These are phyloP conservation scores for Podocnemis expansa DNA, from an alignment of 2,113 vertebrate genomes.

Conservation along the genomic window DNA sequence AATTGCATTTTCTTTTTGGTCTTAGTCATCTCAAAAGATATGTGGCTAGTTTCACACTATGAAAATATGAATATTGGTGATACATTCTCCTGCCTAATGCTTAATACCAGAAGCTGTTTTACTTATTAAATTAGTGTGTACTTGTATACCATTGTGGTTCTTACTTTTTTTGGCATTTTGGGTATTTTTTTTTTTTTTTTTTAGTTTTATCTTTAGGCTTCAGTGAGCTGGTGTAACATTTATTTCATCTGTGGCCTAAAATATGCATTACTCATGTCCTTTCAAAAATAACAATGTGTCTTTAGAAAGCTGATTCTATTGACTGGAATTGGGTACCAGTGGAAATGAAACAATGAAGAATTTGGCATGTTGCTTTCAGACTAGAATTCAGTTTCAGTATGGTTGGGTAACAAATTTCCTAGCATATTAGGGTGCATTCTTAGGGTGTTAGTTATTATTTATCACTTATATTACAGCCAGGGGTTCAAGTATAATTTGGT, in stretches of 20 bases:
- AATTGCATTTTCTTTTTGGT: not conserved
- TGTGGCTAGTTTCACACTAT: not conserved
- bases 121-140: not conserved
- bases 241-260: not conserved
- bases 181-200: too few relatives aligned
- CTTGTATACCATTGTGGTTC: not conserved
- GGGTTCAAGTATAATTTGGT: too few relatives aligned
- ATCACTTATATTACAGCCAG: not conserved
- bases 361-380: not conserved
- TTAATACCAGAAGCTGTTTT: not conserved
- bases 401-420: not conserved
- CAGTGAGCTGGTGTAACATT: not conserved
- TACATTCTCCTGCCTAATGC: not conserved
- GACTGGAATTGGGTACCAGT: not conserved
- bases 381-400: not conserved
- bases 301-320: not conserved
- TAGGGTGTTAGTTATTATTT: not conserved
- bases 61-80: not conserved
- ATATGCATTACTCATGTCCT: not conserved
- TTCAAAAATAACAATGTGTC: not conserved
- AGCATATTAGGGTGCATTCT: not conserved
- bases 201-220: not conserved
- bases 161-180: not conserved
- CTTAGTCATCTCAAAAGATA: not conserved
- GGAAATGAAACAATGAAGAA: not conserved